Base-by-base conservation (phyloP, 2,888 invertebrate genomes). In the Pediacus dermestoides region DNA sequence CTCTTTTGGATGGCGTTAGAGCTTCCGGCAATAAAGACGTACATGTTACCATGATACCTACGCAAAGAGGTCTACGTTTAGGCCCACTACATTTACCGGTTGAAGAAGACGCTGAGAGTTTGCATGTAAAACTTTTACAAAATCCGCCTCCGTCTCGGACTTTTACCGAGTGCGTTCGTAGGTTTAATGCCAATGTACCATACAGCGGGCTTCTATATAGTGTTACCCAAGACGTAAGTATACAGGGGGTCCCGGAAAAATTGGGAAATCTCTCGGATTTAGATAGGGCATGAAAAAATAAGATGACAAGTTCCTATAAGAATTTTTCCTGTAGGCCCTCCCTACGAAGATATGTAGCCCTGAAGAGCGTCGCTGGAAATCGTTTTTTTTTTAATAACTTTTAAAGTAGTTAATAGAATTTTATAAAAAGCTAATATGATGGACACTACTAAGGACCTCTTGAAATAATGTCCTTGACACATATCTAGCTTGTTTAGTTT, bases 181-280 rank as follows among this genome's bases (percentile, higher is more conserved):
- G 97, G 44, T 99, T 99, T 71, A 99, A 99, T 73, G 89, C 93
- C 31, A 99, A 99, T 70, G 82, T 96, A 57, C 92, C 97, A 2
- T 99, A 97, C 73, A 95, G 92, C 70, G 99, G 99, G 11, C 81
- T 99, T 32, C 81, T 92, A 49, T 95, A 97, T 71, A 92, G 96
- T 52, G 87, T 93, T 48, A 90, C 93, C 13, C 92, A 93, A 74
- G 97, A 97, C 72, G 95, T 94, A 77, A 80, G 86, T 62, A 10
- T 23, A n/a, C 27, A 30, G 7, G 27, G n/a, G 16, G 28, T 21
- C 21, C 15, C 11, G 4, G n/a, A n/a, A n/a, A n/a, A n/a, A n/a
- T n/a, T n/a, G n/a, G n/a, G n/a, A n/a, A n/a, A n/a, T n/a, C n/a
- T n/a, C n/a, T n/a, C n/a, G n/a, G n/a, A n/a, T n/a, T n/a, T n/a